phyloP scores from a whole-genome alignment of 2,797 vertebrate genomes.

The Microctenopoma steveboyesi region DNA sequence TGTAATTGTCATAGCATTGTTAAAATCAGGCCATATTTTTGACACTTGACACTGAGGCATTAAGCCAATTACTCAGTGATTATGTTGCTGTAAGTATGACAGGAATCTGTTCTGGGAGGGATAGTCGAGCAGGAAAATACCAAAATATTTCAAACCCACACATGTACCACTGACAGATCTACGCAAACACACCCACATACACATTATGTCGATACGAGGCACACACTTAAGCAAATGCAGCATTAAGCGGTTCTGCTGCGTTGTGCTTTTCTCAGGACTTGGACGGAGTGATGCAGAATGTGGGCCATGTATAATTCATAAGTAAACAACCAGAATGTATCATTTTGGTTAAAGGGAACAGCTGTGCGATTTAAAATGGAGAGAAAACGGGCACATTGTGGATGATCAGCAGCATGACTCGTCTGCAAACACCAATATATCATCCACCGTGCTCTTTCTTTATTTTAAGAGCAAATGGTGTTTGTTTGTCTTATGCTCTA shows the following conservation, averaged over 20 bases:
- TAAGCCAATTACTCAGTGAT: slow-evolving; percentile 46
- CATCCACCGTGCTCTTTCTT: slow-evolving; percentile 15
- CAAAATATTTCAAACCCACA: slow-evolving; percentile 43
- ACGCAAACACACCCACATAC: slow-evolving; percentile 11
- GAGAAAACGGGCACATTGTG: slow-evolving; percentile 32
- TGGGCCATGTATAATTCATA: slow-evolving; percentile 73
- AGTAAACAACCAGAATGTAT: slow-evolving; percentile 63
- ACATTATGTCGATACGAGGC: slow-evolving; percentile 24
- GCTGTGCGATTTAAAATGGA: slow-evolving; percentile 42
- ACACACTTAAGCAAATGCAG: slow-evolving; percentile 27
- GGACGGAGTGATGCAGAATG: slow-evolving; percentile 44
- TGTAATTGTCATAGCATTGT: slow-evolving; percentile 34
- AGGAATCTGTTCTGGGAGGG: slow-evolving; percentile 55
- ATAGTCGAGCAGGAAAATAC: slow-evolving; percentile 37
- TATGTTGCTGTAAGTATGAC: slow-evolving; percentile 42
- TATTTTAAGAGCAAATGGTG: slow-evolving; percentile 3
- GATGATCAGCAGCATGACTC: slow-evolving; percentile 20
- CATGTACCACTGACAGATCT: slow-evolving; percentile 28
- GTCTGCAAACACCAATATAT: slow-evolving; percentile 29
- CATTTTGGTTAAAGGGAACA: slow-evolving; percentile 64
- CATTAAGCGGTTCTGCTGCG: slow-evolving; percentile 57
- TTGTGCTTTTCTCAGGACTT: slow-evolving; percentile 55
- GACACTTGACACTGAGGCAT: slow-evolving; percentile 40
- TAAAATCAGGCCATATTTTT: slow-evolving; percentile 51
- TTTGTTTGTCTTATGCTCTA: slow-evolving; percentile 16